These are phyloP conservation scores for Mastomys coucha DNA, from an alignment of 2,113 vertebrate species.

Conservation along the genomic window DNA sequence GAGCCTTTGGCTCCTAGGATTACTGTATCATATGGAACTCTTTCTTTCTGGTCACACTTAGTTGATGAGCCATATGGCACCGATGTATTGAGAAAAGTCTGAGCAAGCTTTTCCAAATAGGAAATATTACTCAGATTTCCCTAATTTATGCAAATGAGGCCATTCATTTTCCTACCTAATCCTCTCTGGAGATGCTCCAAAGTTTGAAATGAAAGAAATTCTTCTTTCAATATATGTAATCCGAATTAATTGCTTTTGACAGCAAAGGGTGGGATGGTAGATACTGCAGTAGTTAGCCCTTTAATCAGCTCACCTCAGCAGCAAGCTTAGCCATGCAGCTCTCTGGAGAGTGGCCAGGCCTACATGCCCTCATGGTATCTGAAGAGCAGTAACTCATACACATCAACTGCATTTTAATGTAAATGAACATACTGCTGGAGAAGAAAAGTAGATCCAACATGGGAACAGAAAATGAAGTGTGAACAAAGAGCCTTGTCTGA, in stretches of 20 bases:
- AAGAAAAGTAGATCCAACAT: not conserved
- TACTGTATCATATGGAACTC: not conserved
- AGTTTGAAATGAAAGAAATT: slow-evolving; percentile 85
- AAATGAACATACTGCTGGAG: not conserved
- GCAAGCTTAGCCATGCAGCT: slow-evolving; percentile 9
- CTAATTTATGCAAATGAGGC: slow-evolving; percentile 88
- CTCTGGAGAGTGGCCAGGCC: not conserved
- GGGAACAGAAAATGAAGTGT: not conserved
- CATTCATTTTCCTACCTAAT: slow-evolving; percentile 85
- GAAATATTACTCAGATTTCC: slow-evolving; percentile 84
- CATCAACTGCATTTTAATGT: not conserved
- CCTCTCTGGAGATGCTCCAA: slow-evolving; percentile 87
- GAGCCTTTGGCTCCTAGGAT: not conserved
- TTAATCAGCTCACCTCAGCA: slow-evolving; percentile 79
- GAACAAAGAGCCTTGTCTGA: not conserved
- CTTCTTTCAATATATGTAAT: slow-evolving; percentile 84
- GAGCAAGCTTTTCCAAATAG: slow-evolving; percentile 79
- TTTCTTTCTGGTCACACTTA: slow-evolving; percentile 53
- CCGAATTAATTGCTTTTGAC: slow-evolving; percentile 85
- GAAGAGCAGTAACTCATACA: not conserved
- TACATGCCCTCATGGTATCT: not conserved
- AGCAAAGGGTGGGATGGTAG: slow-evolving; percentile 79
- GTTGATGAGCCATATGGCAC: slow-evolving; percentile 78
- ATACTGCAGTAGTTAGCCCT: slow-evolving; percentile 72
- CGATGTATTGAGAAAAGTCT: slow-evolving; percentile 78